Base-by-base conservation (phyloP, 1,140 invertebrate species). In the Drusus annulatus region DNA sequence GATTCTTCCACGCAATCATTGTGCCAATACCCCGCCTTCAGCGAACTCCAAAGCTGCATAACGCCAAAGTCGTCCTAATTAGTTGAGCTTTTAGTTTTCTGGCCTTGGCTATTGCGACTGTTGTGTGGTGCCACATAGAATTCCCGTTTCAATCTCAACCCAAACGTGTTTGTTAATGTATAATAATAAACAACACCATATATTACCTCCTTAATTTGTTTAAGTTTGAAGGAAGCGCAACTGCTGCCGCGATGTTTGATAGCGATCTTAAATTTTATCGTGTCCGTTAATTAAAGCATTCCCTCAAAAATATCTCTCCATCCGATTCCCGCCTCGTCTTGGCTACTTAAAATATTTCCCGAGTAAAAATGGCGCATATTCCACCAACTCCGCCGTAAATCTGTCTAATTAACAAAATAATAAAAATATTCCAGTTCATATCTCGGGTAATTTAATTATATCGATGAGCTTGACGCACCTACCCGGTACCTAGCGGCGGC, bases 371-470 rank as follows among this genome's bases (percentile, higher is more conserved):
- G 45, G 71, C 54, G 54, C 19, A 79, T 62, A n/a, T 60, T 73
- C 77, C 50, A 60, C 77, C 31, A 45, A 56, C 51, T 25, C 63
- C 65, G n/a, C 52, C 56, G 71, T 73, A 78, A 78, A 82, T 82
- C 78, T 77, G 78, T 78, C 78, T 82, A 82, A 82, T 82, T 82
- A 82, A 82, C 54, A 78, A 74, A 82, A 80, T 82, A 82, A 82
- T 82, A 76, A 82, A 82, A 82, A 77, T 73, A 65, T 56, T 25
- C 17, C 62, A 54, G 62, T 17, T 52, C 76, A 68, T 54, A 78
- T 78, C 60, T 71, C 62, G 7, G 31, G 51, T 76, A 82, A 79
- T 80, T 82, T 80, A 82, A 82, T 82, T 82, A 75, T 71, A 82
- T 82, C 78, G 74, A 82, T 82, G 63, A 82, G 76, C 73, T 82